phyloP scores from a whole-genome alignment of 2,113 vertebrate genomes.

The Prunella himalayana region DNA sequence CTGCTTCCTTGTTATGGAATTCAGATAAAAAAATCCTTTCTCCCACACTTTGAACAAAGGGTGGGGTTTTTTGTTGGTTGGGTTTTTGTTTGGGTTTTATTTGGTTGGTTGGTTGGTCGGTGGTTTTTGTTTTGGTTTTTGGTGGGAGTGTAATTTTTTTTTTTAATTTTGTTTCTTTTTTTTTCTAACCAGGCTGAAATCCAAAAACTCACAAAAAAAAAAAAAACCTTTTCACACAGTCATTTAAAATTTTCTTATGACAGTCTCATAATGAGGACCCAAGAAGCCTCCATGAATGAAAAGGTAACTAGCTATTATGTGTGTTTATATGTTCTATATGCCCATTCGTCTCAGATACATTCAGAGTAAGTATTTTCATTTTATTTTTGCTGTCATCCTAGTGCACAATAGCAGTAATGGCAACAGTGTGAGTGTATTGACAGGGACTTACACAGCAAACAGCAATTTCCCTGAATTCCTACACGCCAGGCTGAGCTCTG shows the following conservation, averaged over 20 bases:
- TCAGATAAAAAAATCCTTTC: neutral
- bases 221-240: neutral
- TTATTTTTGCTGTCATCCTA: neutral
- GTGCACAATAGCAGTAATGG: neutral
- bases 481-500: neutral
- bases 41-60: neutral
- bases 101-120: neutral
- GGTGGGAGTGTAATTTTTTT: fast-evolving
- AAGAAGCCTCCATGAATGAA: neutral
- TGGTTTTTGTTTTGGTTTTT: neutral
- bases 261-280: neutral
- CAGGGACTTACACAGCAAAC: neutral
- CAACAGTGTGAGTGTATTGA: neutral
- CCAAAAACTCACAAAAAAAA: neutral
- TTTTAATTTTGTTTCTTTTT: neutral
- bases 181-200: neutral
- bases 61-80: fast-evolving
- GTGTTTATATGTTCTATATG: neutral
- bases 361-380: neutral
- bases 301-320: neutral
- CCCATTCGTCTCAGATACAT: neutral
- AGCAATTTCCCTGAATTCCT: neutral
- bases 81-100: neutral
- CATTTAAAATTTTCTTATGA: neutral
- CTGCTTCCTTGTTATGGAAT: neutral